phyloP scores from a whole-genome alignment of 2,113 vertebrate genomes.

The Asarcornis scutulata region DNA sequence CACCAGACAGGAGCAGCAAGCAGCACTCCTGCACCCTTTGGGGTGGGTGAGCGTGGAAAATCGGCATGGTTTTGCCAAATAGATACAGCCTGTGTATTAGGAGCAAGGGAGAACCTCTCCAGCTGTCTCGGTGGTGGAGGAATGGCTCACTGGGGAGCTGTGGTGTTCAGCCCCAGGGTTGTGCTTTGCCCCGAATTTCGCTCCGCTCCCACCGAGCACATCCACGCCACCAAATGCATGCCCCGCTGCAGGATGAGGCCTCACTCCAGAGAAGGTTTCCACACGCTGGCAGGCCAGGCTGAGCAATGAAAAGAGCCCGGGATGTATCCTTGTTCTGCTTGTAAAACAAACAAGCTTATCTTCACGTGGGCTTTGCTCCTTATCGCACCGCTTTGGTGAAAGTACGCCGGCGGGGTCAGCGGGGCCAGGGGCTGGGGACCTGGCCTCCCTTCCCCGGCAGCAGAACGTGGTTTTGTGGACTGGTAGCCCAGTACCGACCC shows the following conservation, averaged over 20 bases:
- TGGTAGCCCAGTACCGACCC: not conserved
- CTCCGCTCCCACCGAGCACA: too few relatives aligned
- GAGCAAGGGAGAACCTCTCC: not conserved
- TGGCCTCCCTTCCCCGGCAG: not conserved
- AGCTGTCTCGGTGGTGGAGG: too few relatives aligned
- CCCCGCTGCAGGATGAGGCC: not conserved
- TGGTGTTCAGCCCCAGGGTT: fast-evolving
- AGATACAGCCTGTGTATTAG: not conserved
- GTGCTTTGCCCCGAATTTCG: not conserved
- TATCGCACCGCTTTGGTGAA: not conserved
- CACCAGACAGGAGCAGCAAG: not conserved
- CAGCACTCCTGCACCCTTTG: not conserved
- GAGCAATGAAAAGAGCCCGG: not conserved
- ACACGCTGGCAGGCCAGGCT: not conserved
- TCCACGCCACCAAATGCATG: not conserved
- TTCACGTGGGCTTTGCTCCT: fast-evolving
- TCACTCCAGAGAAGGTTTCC: not conserved
- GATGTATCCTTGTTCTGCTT: not conserved
- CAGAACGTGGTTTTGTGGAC: fast-evolving
- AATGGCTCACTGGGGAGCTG: not conserved
- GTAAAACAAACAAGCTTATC: not conserved
- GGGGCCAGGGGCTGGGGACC: not conserved
- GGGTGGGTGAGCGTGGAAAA: not conserved
- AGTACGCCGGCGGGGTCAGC: fast-evolving
- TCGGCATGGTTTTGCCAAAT: not conserved